Conservation (phyloP, 2,888 invertebrate species). For the Eubasilissa splendida region DNA sequence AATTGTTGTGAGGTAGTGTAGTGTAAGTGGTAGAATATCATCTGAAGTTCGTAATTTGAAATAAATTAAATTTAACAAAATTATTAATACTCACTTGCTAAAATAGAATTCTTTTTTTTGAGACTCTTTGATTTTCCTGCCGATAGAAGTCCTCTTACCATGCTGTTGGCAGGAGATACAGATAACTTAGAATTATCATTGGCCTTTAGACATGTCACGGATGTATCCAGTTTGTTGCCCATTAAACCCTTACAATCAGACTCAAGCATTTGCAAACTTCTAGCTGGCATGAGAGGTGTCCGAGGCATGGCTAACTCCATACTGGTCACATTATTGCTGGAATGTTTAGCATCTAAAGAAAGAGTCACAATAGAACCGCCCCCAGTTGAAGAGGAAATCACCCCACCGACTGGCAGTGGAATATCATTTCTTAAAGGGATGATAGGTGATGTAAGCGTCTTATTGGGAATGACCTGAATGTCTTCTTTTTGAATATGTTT, state of each 20-base stretch:
- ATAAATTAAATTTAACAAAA: too few species aligned
- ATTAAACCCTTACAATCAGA: constrained; percentile 61
- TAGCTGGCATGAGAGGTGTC: constrained; percentile 54
- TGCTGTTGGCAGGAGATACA: constrained; percentile 69
- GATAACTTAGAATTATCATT: constrained; percentile 60
- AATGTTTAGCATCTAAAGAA: not conserved
- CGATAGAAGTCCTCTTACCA: constrained; percentile 73
- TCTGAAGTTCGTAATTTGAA: too few species aligned
- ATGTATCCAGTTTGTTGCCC: constrained; percentile 48
- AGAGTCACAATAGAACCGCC: not conserved
- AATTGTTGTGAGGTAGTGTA: too few species aligned
- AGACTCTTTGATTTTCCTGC: constrained; percentile 75
- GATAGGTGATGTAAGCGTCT: constrained; percentile 47
- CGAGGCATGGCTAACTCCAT: constrained; percentile 25
- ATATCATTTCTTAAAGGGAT: constrained; percentile 54
- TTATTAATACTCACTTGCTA: constrained; percentile 76
- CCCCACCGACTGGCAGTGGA: constrained; percentile 39
- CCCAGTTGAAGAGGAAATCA: not conserved
- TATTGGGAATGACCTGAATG: constrained; percentile 64
- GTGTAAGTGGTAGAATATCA: too few species aligned
- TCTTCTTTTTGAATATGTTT: constrained; percentile 68
- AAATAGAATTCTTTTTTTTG: constrained; percentile 82
- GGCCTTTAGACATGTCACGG: constrained; percentile 45
- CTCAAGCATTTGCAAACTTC: constrained; percentile 57
- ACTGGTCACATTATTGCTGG: not conserved